Percentiles rank a stretch among this genome's conserved stretches.
Evolutionary conservation across 2,113 vertebrate genomes (phyloP).

Genomic region (Urocitellus parryii): DNA sequence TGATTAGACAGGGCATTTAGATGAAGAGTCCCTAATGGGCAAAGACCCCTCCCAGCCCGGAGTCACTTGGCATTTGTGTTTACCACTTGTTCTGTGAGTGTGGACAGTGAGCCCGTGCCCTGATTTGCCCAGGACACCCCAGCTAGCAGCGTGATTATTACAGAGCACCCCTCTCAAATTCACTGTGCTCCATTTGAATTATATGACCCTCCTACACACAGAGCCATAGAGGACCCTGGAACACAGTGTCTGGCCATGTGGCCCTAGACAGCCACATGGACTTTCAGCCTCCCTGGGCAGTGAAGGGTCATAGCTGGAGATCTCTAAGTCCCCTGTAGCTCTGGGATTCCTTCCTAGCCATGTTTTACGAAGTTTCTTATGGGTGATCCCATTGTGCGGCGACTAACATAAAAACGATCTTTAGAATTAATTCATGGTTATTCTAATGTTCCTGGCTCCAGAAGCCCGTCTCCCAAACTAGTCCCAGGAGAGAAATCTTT

Average conservation of each 20-base stretch:
- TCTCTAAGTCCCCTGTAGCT: not conserved
- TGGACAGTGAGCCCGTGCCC: too few relatives aligned
- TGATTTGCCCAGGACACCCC: not conserved
- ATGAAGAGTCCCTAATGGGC: not conserved
- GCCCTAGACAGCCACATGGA: rapidly evolving
- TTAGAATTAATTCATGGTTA: not conserved
- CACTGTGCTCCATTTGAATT: not conserved
- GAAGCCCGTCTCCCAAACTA: not conserved
- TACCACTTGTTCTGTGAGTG: rapidly evolving
- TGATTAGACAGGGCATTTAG: too few relatives aligned
- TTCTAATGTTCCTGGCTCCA: not conserved
- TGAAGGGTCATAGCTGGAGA: not conserved
- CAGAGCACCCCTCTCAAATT: not conserved
- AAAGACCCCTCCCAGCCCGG: not conserved
- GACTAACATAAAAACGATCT: not conserved
- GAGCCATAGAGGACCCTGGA: too few relatives aligned
- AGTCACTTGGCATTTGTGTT: not conserved
- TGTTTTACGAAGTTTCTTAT: not conserved
- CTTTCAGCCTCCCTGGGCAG: not conserved
- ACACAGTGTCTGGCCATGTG: rapidly evolving
- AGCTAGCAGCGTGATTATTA: not conserved
- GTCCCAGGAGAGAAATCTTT: not conserved
- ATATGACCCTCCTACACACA: too few relatives aligned
- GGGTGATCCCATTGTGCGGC: not conserved
- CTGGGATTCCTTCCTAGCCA: not conserved